A percentile compares a stretch with the other conserved stretches of the same genome.
phyloP scores from a whole-genome alignment of 1,140 invertebrate genomes.

The Drosophila prosaltans region DNA sequence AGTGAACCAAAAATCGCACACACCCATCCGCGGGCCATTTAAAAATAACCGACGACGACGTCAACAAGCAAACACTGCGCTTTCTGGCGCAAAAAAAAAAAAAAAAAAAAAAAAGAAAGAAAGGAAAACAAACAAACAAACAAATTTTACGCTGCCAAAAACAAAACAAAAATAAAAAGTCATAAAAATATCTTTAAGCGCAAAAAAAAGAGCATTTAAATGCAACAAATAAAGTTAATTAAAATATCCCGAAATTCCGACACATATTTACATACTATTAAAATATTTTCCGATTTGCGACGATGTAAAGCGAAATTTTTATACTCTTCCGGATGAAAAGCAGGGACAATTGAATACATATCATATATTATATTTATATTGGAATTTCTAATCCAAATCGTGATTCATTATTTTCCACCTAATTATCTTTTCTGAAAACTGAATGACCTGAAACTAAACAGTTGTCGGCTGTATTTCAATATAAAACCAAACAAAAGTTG shows the following conservation, averaged over 20 bases:
- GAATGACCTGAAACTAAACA: no score
- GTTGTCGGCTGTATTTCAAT: no score
- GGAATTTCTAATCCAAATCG: no score
- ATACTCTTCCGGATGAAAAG: no score
- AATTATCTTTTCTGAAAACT: no score
- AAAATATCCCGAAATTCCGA: conserved; percentile 14
- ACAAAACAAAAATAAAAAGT: conserved; percentile 15
- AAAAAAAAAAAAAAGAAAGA: no score
- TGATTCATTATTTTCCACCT: no score
- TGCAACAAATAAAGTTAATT: conserved; percentile 30
- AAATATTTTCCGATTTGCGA: no score
- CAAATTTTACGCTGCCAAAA: conserved; percentile 21
- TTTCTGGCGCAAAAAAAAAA: conserved; percentile 1
- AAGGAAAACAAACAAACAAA: not conserved
- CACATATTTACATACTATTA: not conserved
- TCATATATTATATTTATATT: no score
- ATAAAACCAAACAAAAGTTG: no score
- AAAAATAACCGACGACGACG: conserved; percentile 50
- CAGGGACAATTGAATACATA: no score
- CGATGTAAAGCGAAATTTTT: no score
- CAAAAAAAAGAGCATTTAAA: not conserved
- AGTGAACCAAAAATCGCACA: conserved; percentile 12
- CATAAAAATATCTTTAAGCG: conserved; percentile 27
- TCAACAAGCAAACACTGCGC: conserved; percentile 26
- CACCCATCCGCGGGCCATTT: conserved; percentile 14